A percentile compares a stretch with the other conserved stretches of the same genome.
These are phyloP conservation scores for Tipula vernalis DNA, from an alignment of 2,888 invertebrate genomes.

Conservation along the genomic window DNA sequence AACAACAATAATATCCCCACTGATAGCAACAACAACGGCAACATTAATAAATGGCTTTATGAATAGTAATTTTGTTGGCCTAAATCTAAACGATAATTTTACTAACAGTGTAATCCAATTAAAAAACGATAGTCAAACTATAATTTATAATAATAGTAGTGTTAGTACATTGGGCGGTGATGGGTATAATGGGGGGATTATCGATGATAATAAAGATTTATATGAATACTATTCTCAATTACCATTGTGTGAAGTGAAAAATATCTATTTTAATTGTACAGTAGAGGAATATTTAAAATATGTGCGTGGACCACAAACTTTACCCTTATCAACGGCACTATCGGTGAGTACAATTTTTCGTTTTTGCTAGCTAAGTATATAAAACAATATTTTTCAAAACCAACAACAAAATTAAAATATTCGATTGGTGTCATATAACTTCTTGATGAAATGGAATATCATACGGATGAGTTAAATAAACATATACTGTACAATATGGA, in stretches of 20 bases:
- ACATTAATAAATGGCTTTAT: not conserved
- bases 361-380: too few relatives aligned
- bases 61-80: not conserved
- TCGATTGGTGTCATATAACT: too few relatives aligned
- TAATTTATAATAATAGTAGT: not conserved
- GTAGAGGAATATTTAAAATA: constrained; percentile 45
- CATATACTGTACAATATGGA: too few relatives aligned
- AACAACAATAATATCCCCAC: not conserved
- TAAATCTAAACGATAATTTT: not conserved
- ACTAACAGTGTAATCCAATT: not conserved
- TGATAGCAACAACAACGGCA: not conserved
- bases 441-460: too few relatives aligned
- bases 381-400: not conserved
- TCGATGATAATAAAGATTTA: constrained; percentile 14
- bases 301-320: constrained; percentile 47
- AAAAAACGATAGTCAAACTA: not conserved
- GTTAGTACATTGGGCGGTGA: not conserved
- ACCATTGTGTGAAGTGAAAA: constrained; percentile 35
- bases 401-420: not conserved
- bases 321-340: constrained; percentile 43
- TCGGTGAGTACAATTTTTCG: constrained; percentile 26
- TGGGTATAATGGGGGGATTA: not conserved
- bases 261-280: constrained; percentile 42
- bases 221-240: constrained; percentile 12
- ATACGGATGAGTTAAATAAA: too few relatives aligned